phyloP scores from a whole-genome alignment of 2,888 invertebrate species.

The Parelbella ahira region DNA sequence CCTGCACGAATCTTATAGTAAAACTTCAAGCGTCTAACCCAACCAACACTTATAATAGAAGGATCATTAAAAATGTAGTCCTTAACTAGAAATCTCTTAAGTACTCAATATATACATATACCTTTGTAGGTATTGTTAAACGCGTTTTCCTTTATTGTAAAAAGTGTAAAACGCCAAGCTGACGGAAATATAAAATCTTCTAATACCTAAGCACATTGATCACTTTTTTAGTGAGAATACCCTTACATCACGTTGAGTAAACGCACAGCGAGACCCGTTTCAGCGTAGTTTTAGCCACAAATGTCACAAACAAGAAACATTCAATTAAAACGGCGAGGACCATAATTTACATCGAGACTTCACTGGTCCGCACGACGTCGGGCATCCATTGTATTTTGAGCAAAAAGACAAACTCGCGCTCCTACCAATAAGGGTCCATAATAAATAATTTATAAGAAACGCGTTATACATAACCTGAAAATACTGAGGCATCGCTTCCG shows the following conservation, averaged over 20 bases:
- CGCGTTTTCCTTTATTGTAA: no score
- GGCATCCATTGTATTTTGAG: conserved; percentile 40
- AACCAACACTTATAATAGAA: no score
- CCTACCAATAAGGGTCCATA: conserved; percentile 39
- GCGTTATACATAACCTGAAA: conserved; percentile 58
- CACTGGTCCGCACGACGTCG: conserved; percentile 32
- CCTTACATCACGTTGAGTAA: conserved; percentile 10
- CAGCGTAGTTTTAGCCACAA: conserved; percentile 25
- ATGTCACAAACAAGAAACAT: conserved; percentile 35
- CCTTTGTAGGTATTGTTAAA: no score
- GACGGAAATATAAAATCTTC: conserved; percentile 4
- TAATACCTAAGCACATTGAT: conserved; percentile 4
- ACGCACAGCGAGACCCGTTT: conserved; percentile 6
- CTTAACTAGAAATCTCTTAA: no score
- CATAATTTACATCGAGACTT: conserved; percentile 36
- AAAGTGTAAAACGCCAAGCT: not conserved
- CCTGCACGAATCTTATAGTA: no score
- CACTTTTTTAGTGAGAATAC: conserved; percentile 6
- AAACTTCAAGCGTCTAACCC: no score
- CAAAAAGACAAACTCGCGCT: conserved; percentile 38
- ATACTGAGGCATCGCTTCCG: conserved; percentile 58
- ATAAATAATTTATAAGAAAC: conserved; percentile 45
- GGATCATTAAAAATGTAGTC: no score
- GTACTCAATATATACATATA: no score
- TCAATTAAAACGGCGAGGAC: conserved; percentile 36